Percentiles rank a stretch among this genome's conserved stretches.
These are phyloP conservation scores for Drosophila picticornis DNA, from an alignment of 2,888 invertebrate species.

Conservation along the genomic window DNA sequence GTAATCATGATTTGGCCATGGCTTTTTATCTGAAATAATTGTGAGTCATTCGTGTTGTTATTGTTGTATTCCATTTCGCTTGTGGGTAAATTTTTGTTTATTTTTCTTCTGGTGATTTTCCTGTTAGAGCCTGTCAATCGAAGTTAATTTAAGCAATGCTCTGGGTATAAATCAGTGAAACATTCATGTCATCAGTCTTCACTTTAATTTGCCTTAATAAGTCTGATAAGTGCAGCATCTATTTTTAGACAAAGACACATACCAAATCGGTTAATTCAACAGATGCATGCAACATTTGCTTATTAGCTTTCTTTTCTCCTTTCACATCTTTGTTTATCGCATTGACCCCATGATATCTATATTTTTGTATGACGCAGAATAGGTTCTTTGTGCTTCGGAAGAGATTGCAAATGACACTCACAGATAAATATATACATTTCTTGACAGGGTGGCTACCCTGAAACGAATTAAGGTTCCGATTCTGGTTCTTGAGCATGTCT, in stretches of 20 bases:
- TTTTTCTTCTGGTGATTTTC: background rate
- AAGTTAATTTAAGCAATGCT: background rate
- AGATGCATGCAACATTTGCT: background rate
- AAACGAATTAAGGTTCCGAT: background rate
- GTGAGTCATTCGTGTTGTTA: slow-evolving; percentile 30
- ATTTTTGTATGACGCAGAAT: background rate
- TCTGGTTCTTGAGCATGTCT: background rate
- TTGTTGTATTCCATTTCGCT: background rate
- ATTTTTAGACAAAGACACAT: background rate
- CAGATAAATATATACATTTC: background rate
- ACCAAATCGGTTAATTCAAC: background rate
- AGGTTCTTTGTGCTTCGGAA: slow-evolving; percentile 1
- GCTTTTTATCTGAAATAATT: slow-evolving; percentile 36
- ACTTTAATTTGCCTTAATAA: background rate
- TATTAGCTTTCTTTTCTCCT: background rate
- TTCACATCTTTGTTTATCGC: slow-evolving; percentile 1
- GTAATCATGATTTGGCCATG: slow-evolving; percentile 34
- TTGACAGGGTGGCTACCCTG: background rate
- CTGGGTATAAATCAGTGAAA: background rate
- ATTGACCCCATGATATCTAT: background rate
- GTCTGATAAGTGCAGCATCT: background rate
- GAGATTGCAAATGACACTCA: too few species aligned
- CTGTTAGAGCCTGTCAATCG: background rate
- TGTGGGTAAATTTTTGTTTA: background rate
- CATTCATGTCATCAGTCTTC: background rate